phyloP scores from a whole-genome alignment of 2,797 vertebrate genomes.

The Anniella stebbinsi region DNA sequence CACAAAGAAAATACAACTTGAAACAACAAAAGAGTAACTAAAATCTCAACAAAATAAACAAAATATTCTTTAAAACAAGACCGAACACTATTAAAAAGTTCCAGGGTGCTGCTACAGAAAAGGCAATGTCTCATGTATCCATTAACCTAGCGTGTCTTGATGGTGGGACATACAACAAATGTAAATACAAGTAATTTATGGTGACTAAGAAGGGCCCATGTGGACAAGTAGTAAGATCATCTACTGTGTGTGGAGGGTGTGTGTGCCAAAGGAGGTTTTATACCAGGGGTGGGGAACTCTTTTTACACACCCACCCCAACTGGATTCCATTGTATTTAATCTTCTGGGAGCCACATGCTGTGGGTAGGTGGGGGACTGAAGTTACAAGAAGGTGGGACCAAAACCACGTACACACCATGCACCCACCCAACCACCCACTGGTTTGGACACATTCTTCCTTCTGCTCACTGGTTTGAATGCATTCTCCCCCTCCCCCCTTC shows the following conservation, averaged over 20 bases:
- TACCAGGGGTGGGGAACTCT: background rate
- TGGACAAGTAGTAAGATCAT: background rate
- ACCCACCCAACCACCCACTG: no score
- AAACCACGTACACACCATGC: background rate
- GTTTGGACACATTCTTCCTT: background rate
- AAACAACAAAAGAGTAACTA: background rate
- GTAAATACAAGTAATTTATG: background rate
- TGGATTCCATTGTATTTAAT: background rate
- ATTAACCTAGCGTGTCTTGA: background rate
- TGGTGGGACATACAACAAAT: background rate
- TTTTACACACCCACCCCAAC: no score
- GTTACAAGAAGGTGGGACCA: background rate
- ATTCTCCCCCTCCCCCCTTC: no score
- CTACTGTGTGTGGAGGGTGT: background rate
- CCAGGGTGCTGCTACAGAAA: background rate
- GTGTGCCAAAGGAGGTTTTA: no score
- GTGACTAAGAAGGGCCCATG: background rate
- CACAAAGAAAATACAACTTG: background rate
- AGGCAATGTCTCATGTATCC: background rate
- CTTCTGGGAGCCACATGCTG: background rate
- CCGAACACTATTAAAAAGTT: background rate
- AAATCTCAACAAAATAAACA: slow-evolving; percentile 1
- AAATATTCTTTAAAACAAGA: background rate
- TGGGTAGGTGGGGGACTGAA: no score
- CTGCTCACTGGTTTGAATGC: no score